Percentiles rank a stretch among this genome's conserved stretches.
These are phyloP conservation scores for Apotomis turbidana DNA, from an alignment of 2,888 invertebrate genomes.

Conservation along the genomic window DNA sequence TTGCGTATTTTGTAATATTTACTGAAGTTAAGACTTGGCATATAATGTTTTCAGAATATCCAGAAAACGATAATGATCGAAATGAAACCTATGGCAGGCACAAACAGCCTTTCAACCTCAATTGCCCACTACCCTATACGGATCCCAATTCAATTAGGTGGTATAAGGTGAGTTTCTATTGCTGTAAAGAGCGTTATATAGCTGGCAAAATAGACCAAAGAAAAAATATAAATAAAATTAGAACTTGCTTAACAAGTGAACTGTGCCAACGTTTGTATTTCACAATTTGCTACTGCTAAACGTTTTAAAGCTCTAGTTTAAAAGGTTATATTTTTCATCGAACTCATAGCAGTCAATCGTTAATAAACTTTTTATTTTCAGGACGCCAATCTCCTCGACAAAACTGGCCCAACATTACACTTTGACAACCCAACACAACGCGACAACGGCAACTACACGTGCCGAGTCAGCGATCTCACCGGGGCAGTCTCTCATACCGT, in stretches of 20 bases:
- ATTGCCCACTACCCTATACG: constrained; percentile 17
- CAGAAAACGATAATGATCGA: background rate
- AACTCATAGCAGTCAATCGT: background rate
- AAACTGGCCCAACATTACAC: constrained; percentile 16
- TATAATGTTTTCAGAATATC: constrained; percentile 4
- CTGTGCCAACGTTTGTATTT: no score
- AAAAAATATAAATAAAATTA: no score
- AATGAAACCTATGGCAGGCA: background rate
- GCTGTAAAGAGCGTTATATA: no score
- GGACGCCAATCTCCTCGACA: background rate
- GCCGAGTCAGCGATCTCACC: constrained; percentile 26
- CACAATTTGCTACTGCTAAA: no score
- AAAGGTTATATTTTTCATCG: no score
- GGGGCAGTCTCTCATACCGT: constrained; percentile 17
- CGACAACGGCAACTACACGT: constrained; percentile 28
- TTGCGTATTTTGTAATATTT: no score
- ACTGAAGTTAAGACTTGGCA: no score
- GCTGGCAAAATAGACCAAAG: no score
- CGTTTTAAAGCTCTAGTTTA: no score
- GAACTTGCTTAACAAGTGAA: no score
- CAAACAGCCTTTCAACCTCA: constrained; percentile 5
- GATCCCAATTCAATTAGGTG: constrained; percentile 30
- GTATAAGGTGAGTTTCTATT: constrained; percentile 23
- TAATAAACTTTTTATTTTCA: constrained; percentile 1
- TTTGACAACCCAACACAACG: background rate